Conservation (phyloP, 2,113 vertebrate genomes). For the Promerops cafer region DNA sequence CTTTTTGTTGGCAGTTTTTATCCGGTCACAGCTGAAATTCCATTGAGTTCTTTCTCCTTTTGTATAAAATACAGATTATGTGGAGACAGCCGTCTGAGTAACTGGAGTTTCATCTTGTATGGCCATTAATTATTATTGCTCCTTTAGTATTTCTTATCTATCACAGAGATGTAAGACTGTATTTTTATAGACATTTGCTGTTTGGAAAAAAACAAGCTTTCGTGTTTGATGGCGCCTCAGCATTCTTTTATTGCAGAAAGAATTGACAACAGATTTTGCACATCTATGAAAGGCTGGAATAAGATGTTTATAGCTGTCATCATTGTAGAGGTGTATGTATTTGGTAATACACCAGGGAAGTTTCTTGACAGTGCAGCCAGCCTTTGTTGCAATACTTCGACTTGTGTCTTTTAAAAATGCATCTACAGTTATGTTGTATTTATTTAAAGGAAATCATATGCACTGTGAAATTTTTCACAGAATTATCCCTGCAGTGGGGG, state of each 20-base stretch:
- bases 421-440: not conserved
- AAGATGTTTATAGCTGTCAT: not conserved
- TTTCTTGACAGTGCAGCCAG: not conserved
- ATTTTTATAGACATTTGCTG: slow-evolving; percentile 69
- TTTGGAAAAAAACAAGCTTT: slow-evolving; percentile 60
- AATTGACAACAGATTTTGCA: slow-evolving; percentile 12
- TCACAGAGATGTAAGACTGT: slow-evolving; percentile 63
- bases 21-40: slow-evolving; percentile 80
- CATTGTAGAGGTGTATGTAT: not conserved
- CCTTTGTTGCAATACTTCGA: not conserved
- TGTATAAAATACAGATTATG: slow-evolving; percentile 86
- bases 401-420: not conserved
- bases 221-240: slow-evolving; percentile 11
- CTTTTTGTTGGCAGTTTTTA: slow-evolving; percentile 81
- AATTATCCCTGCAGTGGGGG: not conserved
- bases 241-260: slow-evolving; percentile 23
- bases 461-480: not conserved
- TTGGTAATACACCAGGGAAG: not conserved
- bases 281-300: not conserved
- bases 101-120: slow-evolving; percentile 81
- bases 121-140: slow-evolving; percentile 85
- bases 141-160: slow-evolving; percentile 80
- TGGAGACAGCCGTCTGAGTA: slow-evolving; percentile 85
- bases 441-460: not conserved
- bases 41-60: slow-evolving; percentile 79